A percentile compares a stretch with the other conserved stretches of the same genome.
Evolutionary conservation across 37 sponge, comb jelly and placozoan species (phyloP).

Genomic region (Crambe crambe): DNA sequence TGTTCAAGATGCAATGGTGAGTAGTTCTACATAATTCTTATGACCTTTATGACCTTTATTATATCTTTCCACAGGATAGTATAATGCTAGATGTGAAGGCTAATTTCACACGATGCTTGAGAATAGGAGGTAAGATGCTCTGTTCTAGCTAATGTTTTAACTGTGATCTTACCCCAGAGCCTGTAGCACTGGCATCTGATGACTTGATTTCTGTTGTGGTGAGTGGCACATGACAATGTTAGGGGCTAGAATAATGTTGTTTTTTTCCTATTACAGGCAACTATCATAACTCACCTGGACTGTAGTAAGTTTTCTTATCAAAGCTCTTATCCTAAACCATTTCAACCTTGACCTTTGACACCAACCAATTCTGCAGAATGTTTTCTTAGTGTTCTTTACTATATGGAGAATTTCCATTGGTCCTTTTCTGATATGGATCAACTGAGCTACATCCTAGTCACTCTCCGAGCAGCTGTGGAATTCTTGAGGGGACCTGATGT

Average conservation of each 20-base stretch:
- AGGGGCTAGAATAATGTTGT: background rate
- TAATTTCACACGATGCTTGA: conserved; percentile 21
- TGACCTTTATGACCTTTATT: background rate
- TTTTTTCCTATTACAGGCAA: conserved; percentile 28
- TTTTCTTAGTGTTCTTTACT: conserved; percentile 40
- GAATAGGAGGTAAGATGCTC: conserved; percentile 51
- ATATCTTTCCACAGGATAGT: conserved; percentile 16
- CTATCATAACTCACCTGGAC: conserved; percentile 45
- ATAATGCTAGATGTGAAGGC: conserved; percentile 40
- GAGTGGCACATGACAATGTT: background rate
- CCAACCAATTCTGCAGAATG: background rate
- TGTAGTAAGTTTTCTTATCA: conserved; percentile 14
- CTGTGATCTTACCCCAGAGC: too few species aligned
- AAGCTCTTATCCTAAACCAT: background rate
- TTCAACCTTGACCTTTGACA: too few species aligned
- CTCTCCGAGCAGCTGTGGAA: conserved; percentile 61
- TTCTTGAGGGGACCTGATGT: conserved; percentile 56
- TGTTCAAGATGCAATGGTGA: conserved; percentile 63
- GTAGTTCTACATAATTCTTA: background rate
- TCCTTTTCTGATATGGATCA: conserved; percentile 36
- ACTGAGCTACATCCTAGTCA: conserved; percentile 68
- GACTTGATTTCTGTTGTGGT: conserved; percentile 66
- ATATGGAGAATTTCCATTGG: conserved; percentile 67
- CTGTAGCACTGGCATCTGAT: conserved; percentile 50
- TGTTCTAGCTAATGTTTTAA: too few species aligned